A percentile compares a stretch with the other conserved stretches of the same genome.
These are phyloP conservation scores for Polylopha cassiicola DNA, from an alignment of 2,888 invertebrate species.

Conservation along the genomic window DNA sequence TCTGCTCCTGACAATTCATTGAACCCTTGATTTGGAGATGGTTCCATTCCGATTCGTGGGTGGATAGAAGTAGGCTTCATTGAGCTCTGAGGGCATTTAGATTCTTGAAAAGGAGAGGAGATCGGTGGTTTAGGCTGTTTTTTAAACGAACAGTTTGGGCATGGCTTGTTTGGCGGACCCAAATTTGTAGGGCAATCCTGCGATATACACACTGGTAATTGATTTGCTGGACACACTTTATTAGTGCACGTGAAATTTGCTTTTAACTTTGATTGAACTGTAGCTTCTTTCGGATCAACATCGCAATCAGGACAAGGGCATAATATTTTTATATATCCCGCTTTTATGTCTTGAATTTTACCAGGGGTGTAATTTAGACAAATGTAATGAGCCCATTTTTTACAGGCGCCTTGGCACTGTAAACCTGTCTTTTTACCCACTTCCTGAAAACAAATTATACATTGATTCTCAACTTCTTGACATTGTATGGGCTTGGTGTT, in stretches of 20 bases:
- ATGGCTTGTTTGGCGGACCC: no score
- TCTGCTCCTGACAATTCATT: no score
- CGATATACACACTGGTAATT: background rate
- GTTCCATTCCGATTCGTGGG: no score
- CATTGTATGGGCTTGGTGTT: slow-evolving; percentile 24
- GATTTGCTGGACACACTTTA: slow-evolving; percentile 1
- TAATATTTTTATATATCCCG: slow-evolving; percentile 40
- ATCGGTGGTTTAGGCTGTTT: no score
- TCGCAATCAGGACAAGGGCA: slow-evolving; percentile 52
- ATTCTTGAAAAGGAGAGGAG: no score
- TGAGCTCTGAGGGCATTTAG: no score
- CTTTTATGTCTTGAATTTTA: slow-evolving; percentile 47
- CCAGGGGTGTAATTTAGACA: slow-evolving; percentile 47
- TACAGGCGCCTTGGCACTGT: slow-evolving; percentile 52
- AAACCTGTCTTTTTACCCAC: slow-evolving; percentile 44
- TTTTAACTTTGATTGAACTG: slow-evolving; percentile 23
- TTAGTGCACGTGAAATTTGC: slow-evolving; percentile 1
- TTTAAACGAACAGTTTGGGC: no score
- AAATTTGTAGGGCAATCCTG: no score
- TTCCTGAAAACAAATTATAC: slow-evolving; percentile 43
- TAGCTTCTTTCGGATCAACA: slow-evolving; percentile 25
- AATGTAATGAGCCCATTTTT: slow-evolving; percentile 50
- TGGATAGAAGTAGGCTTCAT: no score
- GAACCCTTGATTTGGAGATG: no score
- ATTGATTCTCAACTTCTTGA: slow-evolving; percentile 42